Percentiles rank a stretch among this genome's conserved stretches.
These are phyloP conservation scores for Mesorhabditis belari DNA, from an alignment of 2,888 invertebrate genomes.

Conservation along the genomic window DNA sequence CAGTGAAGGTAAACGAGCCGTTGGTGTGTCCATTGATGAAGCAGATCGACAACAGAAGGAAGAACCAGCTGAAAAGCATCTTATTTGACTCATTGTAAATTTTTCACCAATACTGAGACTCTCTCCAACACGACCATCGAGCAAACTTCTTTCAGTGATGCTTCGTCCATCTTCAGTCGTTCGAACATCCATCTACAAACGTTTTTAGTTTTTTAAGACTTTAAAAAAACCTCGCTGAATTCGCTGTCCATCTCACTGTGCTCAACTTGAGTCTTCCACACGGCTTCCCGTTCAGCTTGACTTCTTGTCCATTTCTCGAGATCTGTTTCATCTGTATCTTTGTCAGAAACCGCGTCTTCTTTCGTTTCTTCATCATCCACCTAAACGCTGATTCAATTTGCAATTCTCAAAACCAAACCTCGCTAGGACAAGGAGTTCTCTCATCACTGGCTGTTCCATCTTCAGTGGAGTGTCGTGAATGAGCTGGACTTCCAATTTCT, in stretches of 20 bases:
- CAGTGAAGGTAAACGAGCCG: neutral
- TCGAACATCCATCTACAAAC: neutral
- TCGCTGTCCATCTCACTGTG: neutral
- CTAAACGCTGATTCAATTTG: neutral
- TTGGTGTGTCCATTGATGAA: neutral
- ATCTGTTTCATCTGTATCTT: neutral
- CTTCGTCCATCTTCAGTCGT: neutral
- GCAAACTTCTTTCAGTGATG: neutral
- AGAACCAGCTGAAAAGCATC: neutral
- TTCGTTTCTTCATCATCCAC: constrained; percentile 4
- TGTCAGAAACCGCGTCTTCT: constrained; percentile 1
- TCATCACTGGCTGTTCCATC: constrained; percentile 25
- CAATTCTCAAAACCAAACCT: constrained; percentile 5
- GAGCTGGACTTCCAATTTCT: neutral
- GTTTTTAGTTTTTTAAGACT: neutral
- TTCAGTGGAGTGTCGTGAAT: neutral
- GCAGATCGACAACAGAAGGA: neutral
- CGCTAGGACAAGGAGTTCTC: constrained; percentile 26
- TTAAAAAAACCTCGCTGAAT: neutral
- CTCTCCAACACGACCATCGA: neutral
- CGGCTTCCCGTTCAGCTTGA: too few species aligned
- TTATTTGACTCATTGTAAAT: too few species aligned
- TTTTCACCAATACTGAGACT: neutral
- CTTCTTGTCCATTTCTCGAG: neutral
- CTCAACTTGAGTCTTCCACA: neutral